These are phyloP conservation scores for Bombus affinis DNA, from an alignment of 1,140 invertebrate genomes.

Conservation along the genomic window DNA sequence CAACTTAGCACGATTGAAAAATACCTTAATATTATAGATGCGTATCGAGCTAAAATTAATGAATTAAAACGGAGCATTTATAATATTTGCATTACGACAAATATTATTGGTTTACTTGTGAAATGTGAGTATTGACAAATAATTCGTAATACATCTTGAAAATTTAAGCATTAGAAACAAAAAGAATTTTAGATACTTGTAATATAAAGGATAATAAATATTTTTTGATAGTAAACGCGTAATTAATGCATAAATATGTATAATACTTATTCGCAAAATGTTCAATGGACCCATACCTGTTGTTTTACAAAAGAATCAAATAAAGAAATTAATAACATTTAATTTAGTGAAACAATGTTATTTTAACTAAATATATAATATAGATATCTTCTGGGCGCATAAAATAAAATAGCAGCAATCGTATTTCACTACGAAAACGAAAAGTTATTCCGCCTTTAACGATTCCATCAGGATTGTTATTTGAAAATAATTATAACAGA, in stretches of 20 bases:
- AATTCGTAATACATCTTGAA: constrained; percentile 1
- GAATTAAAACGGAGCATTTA: too few relatives aligned
- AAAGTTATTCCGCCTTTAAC: background rate
- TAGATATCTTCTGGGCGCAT: background rate
- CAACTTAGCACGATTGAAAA: background rate
- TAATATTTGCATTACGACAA: too few relatives aligned
- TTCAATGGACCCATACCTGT: background rate
- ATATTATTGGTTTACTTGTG: background rate
- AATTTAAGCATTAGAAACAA: background rate
- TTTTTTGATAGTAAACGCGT: too few relatives aligned
- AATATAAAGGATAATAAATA: background rate
- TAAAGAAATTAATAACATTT: background rate
- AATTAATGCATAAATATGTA: too few relatives aligned
- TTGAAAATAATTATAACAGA: background rate
- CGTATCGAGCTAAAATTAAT: too few relatives aligned
- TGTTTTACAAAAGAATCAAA: background rate
- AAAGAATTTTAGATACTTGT: background rate
- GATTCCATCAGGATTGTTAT: background rate
- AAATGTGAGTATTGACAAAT: background rate
- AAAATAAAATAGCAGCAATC: background rate
- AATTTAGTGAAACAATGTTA: background rate
- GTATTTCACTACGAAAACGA: background rate
- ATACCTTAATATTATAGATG: background rate
- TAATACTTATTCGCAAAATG: background rate
- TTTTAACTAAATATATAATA: background rate